Conservation (phyloP, 2,113 vertebrate species). For the Lepus americanus region DNA sequence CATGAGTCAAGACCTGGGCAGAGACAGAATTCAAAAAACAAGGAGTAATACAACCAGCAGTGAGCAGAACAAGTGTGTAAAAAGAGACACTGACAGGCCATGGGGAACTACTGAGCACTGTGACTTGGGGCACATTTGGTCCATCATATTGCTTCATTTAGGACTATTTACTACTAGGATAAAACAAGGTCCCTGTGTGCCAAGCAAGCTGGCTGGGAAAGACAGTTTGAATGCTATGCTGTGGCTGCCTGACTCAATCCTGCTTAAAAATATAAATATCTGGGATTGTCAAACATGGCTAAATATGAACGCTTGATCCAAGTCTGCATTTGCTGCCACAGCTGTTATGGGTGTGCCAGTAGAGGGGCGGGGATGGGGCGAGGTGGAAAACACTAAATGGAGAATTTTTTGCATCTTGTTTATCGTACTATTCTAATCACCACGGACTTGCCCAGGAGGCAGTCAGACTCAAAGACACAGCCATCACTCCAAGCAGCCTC, state of each 20-base stretch:
- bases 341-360: conserved; percentile 72
- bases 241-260: conserved; percentile 80
- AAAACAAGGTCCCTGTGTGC: conserved; percentile 58
- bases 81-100: not conserved
- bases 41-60: not conserved
- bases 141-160: conserved; percentile 71
- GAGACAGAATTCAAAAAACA: not conserved
- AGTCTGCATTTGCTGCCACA: conserved; percentile 73
- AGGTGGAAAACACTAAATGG: conserved; percentile 62
- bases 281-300: conserved; percentile 80
- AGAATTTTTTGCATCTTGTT: conserved; percentile 48
- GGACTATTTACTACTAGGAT: conserved; percentile 58
- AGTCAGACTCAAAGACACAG: not conserved
- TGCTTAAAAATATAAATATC: conserved; percentile 86
- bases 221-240: conserved; percentile 71
- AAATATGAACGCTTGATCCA: conserved; percentile 60
- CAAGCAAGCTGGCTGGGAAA: conserved; percentile 61
- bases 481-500: not conserved
- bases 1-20: not conserved
- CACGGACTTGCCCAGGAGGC: not conserved
- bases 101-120: not conserved
- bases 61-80: not conserved
- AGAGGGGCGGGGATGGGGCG: too few species aligned
- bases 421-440: conserved; percentile 52
- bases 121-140: conserved; percentile 11